phyloP scores from a whole-genome alignment of 92 coral and sea anemone genomes.

The Palythoa grandis region DNA sequence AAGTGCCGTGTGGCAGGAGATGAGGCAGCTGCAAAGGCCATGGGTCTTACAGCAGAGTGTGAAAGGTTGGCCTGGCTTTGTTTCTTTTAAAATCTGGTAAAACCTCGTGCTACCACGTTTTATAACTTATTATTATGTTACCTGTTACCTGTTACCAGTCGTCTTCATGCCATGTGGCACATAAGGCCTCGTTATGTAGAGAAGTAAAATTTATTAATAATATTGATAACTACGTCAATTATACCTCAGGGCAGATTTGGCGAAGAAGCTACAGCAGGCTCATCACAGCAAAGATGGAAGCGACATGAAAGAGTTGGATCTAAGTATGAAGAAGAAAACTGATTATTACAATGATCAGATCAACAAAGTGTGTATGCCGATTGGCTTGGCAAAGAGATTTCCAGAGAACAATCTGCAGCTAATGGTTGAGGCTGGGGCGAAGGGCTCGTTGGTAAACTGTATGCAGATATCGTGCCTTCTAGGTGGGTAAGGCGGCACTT shows the following conservation, averaged over 20 bases:
- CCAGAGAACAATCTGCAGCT: conserved; percentile 95
- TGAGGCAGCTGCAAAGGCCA: conserved; percentile 79
- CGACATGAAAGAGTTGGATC: conserved; percentile 93
- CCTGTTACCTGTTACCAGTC: too few species aligned
- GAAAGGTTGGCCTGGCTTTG: conserved; percentile 64
- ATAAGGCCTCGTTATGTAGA: neutral
- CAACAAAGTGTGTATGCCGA: conserved; percentile 90
- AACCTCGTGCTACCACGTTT: neutral
- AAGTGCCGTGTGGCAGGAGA: conserved; percentile 84
- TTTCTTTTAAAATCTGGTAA: neutral
- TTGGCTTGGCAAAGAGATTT: conserved; percentile 82
- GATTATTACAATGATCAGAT: conserved; percentile 89
- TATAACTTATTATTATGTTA: too few species aligned
- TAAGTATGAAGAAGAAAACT: conserved; percentile 88
- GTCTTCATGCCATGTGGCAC: too few species aligned
- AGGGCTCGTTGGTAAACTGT: conserved; percentile 95
- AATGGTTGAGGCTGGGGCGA: conserved; percentile 98
- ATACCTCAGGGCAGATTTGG: conserved; percentile 53
- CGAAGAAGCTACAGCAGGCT: conserved; percentile 73
- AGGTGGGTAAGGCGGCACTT: conserved; percentile 55
- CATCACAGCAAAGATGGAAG: conserved; percentile 88
- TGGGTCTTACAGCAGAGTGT: conserved; percentile 75
- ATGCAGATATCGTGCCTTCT: conserved; percentile 95
- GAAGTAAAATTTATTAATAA: neutral
- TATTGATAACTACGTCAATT: neutral